phyloP scores from a whole-genome alignment of 2,888 invertebrate genomes.

The Leptinotarsa haldemani region DNA sequence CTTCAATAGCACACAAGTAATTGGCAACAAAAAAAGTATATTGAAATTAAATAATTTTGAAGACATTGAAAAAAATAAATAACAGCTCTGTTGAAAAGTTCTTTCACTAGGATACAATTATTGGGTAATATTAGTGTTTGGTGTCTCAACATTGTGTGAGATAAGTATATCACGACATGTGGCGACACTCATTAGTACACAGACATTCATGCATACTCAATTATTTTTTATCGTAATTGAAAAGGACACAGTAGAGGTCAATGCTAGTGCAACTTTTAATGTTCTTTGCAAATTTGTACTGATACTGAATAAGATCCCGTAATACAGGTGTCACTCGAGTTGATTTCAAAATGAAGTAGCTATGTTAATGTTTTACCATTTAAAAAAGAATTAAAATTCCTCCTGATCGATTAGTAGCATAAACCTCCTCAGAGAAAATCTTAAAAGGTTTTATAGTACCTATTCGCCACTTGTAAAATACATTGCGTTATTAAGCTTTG shows the following conservation, averaged over 20 bases:
- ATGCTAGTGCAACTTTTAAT: background rate
- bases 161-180: background rate
- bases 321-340: too few species aligned
- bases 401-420: background rate
- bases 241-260: background rate
- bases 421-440: background rate
- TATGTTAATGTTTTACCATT: too few species aligned
- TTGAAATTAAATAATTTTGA: too few species aligned
- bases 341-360: background rate
- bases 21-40: too few species aligned
- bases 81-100: background rate
- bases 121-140: background rate
- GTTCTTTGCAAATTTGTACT: background rate
- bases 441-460: background rate
- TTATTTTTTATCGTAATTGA: background rate
- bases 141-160: background rate
- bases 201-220: background rate
- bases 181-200: background rate
- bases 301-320: too few species aligned
- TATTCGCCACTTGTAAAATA: background rate
- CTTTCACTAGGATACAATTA: background rate
- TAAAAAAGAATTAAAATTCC: background rate
- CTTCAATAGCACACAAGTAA: too few species aligned
- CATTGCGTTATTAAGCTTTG: background rate
- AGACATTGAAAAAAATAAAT: too few species aligned